These are phyloP conservation scores for Pholis gunnellus DNA, from an alignment of 2,113 vertebrate genomes.

Conservation along the genomic window DNA sequence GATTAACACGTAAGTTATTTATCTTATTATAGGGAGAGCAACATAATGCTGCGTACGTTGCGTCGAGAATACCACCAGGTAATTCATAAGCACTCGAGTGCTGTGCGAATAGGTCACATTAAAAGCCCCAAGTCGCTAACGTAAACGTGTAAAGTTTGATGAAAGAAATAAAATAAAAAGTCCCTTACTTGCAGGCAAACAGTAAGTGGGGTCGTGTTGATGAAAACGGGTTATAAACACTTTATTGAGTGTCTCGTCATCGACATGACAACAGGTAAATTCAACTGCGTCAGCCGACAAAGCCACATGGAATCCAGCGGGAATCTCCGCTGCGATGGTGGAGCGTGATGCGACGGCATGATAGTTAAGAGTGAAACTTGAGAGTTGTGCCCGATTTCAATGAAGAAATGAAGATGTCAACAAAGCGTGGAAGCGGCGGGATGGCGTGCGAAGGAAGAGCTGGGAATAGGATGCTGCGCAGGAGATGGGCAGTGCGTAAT, in stretches of 20 bases:
- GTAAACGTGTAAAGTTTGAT: conserved; percentile 38
- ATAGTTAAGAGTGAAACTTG: conserved; percentile 6
- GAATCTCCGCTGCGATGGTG: conserved; percentile 74
- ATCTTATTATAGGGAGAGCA: conserved; percentile 42
- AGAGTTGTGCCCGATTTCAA: conserved; percentile 10
- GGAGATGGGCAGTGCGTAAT: conserved; percentile 80
- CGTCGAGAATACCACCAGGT: conserved; percentile 75
- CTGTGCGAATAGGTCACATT: conserved; percentile 49
- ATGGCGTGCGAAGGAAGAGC: conserved; percentile 74
- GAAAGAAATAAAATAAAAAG: conserved; percentile 33
- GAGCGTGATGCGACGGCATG: conserved; percentile 19
- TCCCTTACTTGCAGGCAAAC: neutral
- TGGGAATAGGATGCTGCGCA: conserved; percentile 84
- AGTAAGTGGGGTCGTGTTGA: neutral
- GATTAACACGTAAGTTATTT: conserved; percentile 72
- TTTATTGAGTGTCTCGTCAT: conserved; percentile 59
- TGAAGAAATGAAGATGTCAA: conserved; percentile 65
- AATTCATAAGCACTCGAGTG: conserved; percentile 59
- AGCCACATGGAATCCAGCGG: conserved; percentile 63
- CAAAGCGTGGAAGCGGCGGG: conserved; percentile 63
- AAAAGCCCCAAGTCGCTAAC: conserved; percentile 31
- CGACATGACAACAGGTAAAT: conserved; percentile 81
- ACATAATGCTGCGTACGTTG: conserved; percentile 70
- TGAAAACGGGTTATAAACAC: conserved; percentile 4
- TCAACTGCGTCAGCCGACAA: conserved; percentile 84